Conservation (phyloP, 2,113 vertebrate species). For the Stegastes partitus region DNA sequence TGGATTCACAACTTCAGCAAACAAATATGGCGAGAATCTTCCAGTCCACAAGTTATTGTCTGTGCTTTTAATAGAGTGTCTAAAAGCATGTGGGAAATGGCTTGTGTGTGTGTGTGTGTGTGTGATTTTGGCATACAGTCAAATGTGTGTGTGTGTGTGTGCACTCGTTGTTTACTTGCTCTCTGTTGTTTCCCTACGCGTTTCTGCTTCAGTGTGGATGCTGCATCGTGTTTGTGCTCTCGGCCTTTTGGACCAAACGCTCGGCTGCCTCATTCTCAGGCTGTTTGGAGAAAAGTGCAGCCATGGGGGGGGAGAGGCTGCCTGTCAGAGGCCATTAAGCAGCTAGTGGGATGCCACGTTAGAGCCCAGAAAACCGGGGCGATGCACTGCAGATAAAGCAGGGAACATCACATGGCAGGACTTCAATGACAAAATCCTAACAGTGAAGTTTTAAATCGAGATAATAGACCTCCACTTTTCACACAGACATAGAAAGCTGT, state of each 20-base stretch:
- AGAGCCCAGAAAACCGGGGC: conserved; percentile 40
- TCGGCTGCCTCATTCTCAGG: conserved; percentile 43
- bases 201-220: conserved; percentile 47
- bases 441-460: conserved; percentile 22
- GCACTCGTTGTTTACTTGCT: conserved; percentile 2
- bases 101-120: background rate
- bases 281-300: conserved; percentile 57
- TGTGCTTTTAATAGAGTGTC: conserved; percentile 38
- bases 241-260: conserved; percentile 41
- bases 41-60: conserved; percentile 7
- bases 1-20: too few relatives aligned
- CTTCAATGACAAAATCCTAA: conserved; percentile 26
- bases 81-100: conserved; percentile 36
- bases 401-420: conserved; percentile 23
- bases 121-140: conserved; percentile 1
- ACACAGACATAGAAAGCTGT: background rate
- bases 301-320: conserved; percentile 14
- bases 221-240: conserved; percentile 58
- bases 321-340: conserved; percentile 71
- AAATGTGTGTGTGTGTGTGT: background rate
- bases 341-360: conserved; percentile 47
- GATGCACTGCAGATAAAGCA: conserved; percentile 40
- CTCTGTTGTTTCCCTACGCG: conserved; percentile 25
- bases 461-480: conserved; percentile 5
- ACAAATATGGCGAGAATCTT: too few relatives aligned